A percentile compares a stretch with the other conserved stretches of the same genome.
These are phyloP conservation scores for Adineta ricciae DNA, from an alignment of 2,888 invertebrate species.

Conservation along the genomic window DNA sequence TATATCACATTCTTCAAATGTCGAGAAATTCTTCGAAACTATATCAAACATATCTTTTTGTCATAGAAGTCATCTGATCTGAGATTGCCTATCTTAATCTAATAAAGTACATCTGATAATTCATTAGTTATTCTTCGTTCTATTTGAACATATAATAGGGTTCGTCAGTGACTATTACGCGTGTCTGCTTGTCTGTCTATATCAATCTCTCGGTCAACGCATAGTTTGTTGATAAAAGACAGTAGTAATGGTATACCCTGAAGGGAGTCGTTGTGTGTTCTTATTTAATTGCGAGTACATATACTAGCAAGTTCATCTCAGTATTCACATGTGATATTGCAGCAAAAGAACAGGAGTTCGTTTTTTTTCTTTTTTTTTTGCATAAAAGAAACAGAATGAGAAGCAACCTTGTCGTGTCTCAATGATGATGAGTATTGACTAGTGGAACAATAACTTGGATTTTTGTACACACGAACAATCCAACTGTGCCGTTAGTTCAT, in stretches of 20 bases:
- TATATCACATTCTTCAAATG: background rate
- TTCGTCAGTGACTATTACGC: background rate
- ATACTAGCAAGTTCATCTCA: background rate
- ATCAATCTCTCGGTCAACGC: conserved; percentile 1
- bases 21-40: background rate
- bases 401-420: background rate
- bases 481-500: background rate
- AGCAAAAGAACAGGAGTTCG: too few relatives aligned
- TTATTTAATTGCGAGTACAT: background rate
- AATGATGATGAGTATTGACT: background rate
- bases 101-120: background rate
- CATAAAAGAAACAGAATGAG: too few relatives aligned
- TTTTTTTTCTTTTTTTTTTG: too few relatives aligned
- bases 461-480: background rate
- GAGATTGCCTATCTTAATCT: background rate
- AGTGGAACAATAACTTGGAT: background rate
- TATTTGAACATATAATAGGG: background rate
- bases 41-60: background rate
- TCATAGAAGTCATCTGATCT: background rate
- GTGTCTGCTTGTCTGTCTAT: background rate
- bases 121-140: background rate
- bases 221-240: background rate
- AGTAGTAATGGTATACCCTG: background rate
- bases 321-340: background rate
- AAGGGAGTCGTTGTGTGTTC: background rate